Evolutionary conservation across 35 echinoderm and acorn worm genomes (phyloP), one percentile per base, ranked within the genome.

Genomic region (Heliocidaris erythrogramma): DNA sequence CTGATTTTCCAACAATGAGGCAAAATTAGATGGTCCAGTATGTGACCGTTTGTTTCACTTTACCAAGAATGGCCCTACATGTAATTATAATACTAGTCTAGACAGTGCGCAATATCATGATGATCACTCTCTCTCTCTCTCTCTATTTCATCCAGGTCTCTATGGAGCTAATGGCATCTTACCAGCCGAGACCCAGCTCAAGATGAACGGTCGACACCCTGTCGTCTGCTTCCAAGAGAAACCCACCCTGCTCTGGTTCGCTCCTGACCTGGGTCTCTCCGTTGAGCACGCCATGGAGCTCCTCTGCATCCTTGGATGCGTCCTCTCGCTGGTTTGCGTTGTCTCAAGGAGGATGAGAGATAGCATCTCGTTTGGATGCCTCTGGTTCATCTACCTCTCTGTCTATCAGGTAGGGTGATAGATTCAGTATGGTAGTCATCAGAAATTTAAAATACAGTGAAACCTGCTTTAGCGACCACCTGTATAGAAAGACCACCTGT

Each of bases 311-410:
- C 18, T 99, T n/a, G 98, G 98, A 85, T 94, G 94, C 24, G 14
- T 92, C 0, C 9, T 92, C 27, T 96, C 98, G 30, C 17, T 99
- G 0, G 93, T 99, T 27, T 96, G 98, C 88, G 48, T 99, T 65
- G 69, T 97, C 31, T 99, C 98, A 18, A 94, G 86, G 94, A 94
- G 94, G 89, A 95, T 99, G 96, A 84, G 98, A 32, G 97, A 99
- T 56, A 94, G 95, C 47, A 60, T 96, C 94, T 94, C 91, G 35
- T 99, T 97, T 94, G 95, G 96, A 24, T 18, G 94, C 0, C 95
- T 99, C 5, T 99, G 98, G 98, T 97, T 99, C 60, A 87, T 99
- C 89, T 99, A 99, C 32, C 30, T 97, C 13, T 99, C 98, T 11
- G 96, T 97, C 5, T 99, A 99, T 94, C 94, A 97, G 95, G 98